Evolutionary conservation across 2,888 invertebrate species (phyloP).

Genomic region (Eupsilia transversa): DNA sequence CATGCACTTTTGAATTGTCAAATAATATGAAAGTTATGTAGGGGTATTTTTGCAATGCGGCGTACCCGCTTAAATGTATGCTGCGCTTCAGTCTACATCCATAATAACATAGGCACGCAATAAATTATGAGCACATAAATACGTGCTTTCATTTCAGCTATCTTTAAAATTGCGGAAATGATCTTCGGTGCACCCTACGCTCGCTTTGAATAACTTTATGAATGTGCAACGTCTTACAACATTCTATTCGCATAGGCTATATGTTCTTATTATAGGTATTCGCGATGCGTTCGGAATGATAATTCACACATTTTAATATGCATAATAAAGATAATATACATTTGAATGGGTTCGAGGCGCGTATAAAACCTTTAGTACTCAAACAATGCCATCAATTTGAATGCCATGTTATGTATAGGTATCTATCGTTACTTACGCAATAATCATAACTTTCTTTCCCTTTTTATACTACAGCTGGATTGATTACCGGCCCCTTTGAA

Average conservation of each 20-base stretch:
- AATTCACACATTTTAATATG: constrained; percentile 55
- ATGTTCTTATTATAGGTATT: constrained; percentile 56
- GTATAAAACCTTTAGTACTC: constrained; percentile 42
- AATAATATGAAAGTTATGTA: no score
- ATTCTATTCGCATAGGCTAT: constrained; percentile 64
- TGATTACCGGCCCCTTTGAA: constrained; percentile 57
- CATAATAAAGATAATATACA: constrained; percentile 52
- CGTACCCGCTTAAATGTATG: not conserved
- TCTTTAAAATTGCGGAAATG: constrained; percentile 47
- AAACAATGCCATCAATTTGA: constrained; percentile 68
- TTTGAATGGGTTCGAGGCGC: constrained; percentile 49
- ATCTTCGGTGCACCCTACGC: constrained; percentile 35
- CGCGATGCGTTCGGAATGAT: constrained; percentile 66
- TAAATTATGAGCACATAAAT: constrained; percentile 30
- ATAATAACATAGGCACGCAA: constrained; percentile 14
- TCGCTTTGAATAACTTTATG: constrained; percentile 41
- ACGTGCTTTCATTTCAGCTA: constrained; percentile 41
- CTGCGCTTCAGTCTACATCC: constrained; percentile 26
- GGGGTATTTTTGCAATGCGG: not conserved
- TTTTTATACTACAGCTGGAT: constrained; percentile 55
- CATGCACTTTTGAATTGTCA: no score
- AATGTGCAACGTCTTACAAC: constrained; percentile 50
- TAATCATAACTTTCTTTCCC: constrained; percentile 68
- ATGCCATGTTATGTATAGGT: constrained; percentile 56
- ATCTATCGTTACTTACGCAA: constrained; percentile 66